Evolutionary conservation across 2,113 vertebrate species (phyloP), one percentile per base, ranked within the genome.

Genomic region (Anarrhichthys ocellatus): DNA sequence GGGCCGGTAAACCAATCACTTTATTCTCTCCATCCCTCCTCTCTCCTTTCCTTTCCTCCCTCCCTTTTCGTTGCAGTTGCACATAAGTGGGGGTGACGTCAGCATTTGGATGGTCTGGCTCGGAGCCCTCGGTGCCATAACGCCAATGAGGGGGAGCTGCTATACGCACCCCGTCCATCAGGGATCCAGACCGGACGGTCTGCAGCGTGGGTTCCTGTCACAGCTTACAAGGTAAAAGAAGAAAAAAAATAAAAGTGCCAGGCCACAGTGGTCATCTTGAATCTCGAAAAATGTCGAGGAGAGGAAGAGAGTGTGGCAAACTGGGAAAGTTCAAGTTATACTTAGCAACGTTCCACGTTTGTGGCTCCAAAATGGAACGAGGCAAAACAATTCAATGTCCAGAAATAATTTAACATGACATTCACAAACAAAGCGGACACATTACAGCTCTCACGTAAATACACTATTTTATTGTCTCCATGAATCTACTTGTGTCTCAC

Each of bases 1-100:
- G 86, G 82, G 92, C 89, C 92, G 89, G 93, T 92, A 92, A 94
- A 95, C 93, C 94, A 94, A 94, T 94, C 93, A 93, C 94, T 91
- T 93, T 92, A 92, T 78, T 81, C 87, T 64, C 86, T 52, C 87
- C 56, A 59, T 24, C 75, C 24, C 1, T 61, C 69, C 34, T 71
- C 73, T 56, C 54, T 54, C 68, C 40, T 63, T 22, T 7, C 18
- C 50, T 9, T 2, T 24, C 32, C 34, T 27, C 50, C 67, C 83
- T 84, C 82, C 76, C 84, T 15, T n/a, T 74, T 79, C 83, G 9
- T 80, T 88, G 92, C 88, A 78, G 88, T 91, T 29, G 90, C 80
- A 92, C 91, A 89, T 84, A 89, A 92, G 91, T 90, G 89, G 87
- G 70, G 94, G 90, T 95, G 95, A 95, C 92, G 94, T 95, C 95